A percentile compares a stretch with the other conserved stretches of the same genome.
These are phyloP conservation scores for Microcebus griseorufus DNA, from an alignment of 2,113 vertebrate species.

Conservation along the genomic window DNA sequence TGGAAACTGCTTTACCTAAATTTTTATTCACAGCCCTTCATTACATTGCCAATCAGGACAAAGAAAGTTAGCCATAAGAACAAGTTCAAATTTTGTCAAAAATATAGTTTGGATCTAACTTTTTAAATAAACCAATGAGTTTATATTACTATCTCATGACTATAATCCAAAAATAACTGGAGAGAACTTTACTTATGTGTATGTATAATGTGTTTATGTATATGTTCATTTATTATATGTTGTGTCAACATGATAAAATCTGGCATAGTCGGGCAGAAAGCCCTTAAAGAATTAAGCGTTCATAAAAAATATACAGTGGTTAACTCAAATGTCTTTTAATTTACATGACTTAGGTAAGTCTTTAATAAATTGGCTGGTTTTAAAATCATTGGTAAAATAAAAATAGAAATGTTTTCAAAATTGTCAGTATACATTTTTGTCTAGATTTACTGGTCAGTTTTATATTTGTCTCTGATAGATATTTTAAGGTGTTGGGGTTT, in stretches of 20 bases:
- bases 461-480: background rate
- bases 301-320: background rate
- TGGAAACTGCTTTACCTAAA: background rate
- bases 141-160: background rate
- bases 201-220: background rate
- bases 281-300: background rate
- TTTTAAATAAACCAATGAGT: background rate
- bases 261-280: background rate
- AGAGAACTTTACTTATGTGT: background rate
- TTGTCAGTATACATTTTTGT: background rate
- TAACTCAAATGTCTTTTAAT: background rate
- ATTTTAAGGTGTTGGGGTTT: background rate
- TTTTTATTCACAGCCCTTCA: background rate
- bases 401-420: background rate
- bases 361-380: background rate
- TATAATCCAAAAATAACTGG: background rate
- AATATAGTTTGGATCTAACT: background rate
- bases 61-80: background rate
- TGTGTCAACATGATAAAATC: background rate
- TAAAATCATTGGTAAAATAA: background rate
- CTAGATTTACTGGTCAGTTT: background rate
- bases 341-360: background rate
- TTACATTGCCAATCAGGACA: background rate
- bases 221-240: background rate
- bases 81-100: background rate